These are phyloP conservation scores for Pempheris klunzingeri DNA, from an alignment of 2,797 vertebrate species.

Conservation along the genomic window DNA sequence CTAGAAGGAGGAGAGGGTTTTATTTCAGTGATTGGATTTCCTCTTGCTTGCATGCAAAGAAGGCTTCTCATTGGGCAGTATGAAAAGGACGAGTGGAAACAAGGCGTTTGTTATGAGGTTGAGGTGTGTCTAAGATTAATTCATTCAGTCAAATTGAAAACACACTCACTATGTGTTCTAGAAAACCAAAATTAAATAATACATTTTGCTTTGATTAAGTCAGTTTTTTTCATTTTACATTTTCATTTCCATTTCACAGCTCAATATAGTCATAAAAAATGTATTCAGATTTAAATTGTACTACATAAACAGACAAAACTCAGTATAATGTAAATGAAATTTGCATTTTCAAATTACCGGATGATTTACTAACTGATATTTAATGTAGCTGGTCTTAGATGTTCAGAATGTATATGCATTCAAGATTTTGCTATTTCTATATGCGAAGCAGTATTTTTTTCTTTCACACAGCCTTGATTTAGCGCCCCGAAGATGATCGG, in stretches of 20 bases:
- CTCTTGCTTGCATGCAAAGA: neutral
- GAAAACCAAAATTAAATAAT: neutral
- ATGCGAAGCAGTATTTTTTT: neutral
- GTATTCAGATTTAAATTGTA: too few species aligned
- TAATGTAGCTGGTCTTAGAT: neutral
- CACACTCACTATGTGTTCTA: neutral
- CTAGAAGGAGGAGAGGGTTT: neutral
- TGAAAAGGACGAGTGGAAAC: neutral
- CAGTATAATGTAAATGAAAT: neutral
- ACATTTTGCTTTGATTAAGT: too few species aligned
- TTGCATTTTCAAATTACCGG: conserved; percentile 1
- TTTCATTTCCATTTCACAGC: neutral
- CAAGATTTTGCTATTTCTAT: neutral
- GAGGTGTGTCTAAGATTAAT: neutral
- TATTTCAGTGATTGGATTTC: neutral
- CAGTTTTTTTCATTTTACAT: too few species aligned
- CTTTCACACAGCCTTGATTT: neutral
- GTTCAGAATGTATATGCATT: neutral
- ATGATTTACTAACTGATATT: neutral
- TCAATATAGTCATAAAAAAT: neutral
- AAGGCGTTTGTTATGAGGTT: neutral
- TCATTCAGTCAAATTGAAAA: conserved; percentile 1
- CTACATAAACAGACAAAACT: neutral
- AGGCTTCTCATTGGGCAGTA: neutral
- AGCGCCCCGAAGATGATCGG: neutral